Conservation (phyloP, 2,797 vertebrate genomes). For the Astyanax mexicanus region DNA sequence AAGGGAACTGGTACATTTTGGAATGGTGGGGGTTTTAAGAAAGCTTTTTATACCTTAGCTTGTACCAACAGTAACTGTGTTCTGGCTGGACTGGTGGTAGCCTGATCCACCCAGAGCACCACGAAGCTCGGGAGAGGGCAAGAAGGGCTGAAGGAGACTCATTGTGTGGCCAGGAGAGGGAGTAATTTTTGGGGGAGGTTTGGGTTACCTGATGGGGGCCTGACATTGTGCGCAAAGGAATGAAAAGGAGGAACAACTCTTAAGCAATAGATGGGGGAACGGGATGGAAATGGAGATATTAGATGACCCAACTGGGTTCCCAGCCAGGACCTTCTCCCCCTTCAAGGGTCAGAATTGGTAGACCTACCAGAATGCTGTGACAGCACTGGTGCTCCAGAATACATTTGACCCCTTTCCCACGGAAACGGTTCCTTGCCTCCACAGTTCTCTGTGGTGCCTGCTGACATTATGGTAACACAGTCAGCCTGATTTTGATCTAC, state of each 20-base stretch:
- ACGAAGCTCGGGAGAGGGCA: slow-evolving; percentile 67
- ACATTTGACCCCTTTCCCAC: slow-evolving; percentile 74
- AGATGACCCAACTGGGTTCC: slow-evolving; percentile 69
- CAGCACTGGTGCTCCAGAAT: slow-evolving; percentile 61
- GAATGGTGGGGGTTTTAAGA: slow-evolving; percentile 49
- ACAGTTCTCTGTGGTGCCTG: slow-evolving; percentile 55
- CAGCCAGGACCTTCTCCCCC: slow-evolving; percentile 69
- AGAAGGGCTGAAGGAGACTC: slow-evolving; percentile 71
- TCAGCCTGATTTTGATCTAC: slow-evolving; percentile 51
- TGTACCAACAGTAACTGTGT: slow-evolving; percentile 60
- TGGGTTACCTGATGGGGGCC: slow-evolving; percentile 79
- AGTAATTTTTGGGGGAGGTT: slow-evolving; percentile 75
- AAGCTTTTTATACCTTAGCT: slow-evolving; percentile 57
- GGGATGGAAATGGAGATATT: slow-evolving; percentile 73
- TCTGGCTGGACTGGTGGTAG: slow-evolving; percentile 62
- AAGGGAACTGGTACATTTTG: slow-evolving; percentile 53
- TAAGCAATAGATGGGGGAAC: slow-evolving; percentile 62
- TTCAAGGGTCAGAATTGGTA: slow-evolving; percentile 73
- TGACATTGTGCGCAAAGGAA: slow-evolving; percentile 70
- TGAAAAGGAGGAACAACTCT: slow-evolving; percentile 71
- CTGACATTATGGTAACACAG: slow-evolving; percentile 49
- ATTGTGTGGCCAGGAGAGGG: slow-evolving; percentile 76
- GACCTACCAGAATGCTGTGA: slow-evolving; percentile 49
- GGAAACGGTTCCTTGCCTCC: slow-evolving; percentile 52
- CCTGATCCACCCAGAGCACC: slow-evolving; percentile 73